Conservation (phyloP, 2,888 invertebrate species). For the Tipula helvola region DNA sequence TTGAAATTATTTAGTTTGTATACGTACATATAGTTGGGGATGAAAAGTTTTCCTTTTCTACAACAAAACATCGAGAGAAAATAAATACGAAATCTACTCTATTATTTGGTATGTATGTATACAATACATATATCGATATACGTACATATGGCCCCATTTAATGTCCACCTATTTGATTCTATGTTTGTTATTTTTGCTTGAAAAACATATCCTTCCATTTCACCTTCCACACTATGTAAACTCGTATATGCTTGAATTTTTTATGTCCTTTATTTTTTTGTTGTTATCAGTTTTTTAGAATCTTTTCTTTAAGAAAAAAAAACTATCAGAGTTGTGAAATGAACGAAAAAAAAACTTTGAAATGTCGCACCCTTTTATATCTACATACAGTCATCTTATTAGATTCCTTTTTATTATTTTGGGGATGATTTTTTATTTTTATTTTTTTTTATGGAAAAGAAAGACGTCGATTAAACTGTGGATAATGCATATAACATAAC, state of each 20-base stretch:
- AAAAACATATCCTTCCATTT: background rate
- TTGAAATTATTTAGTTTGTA: background rate
- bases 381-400: background rate
- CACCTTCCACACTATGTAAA: background rate
- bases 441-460: background rate
- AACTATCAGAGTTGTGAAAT: background rate
- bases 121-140: background rate
- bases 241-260: background rate
- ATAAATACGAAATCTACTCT: background rate
- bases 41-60: background rate
- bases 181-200: background rate
- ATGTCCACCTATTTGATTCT: conserved; percentile 4
- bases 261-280: background rate
- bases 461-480: background rate
- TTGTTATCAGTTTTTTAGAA: conserved; percentile 4
- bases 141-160: background rate
- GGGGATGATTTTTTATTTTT: background rate
- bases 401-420: background rate
- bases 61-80: background rate
- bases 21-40: background rate
- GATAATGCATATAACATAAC: background rate
- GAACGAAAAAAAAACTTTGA: background rate
- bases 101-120: background rate
- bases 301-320: background rate
- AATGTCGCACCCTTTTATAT: conserved; percentile 4